phyloP scores from a whole-genome alignment of 1,140 invertebrate species.

The Orchesella cincta region DNA sequence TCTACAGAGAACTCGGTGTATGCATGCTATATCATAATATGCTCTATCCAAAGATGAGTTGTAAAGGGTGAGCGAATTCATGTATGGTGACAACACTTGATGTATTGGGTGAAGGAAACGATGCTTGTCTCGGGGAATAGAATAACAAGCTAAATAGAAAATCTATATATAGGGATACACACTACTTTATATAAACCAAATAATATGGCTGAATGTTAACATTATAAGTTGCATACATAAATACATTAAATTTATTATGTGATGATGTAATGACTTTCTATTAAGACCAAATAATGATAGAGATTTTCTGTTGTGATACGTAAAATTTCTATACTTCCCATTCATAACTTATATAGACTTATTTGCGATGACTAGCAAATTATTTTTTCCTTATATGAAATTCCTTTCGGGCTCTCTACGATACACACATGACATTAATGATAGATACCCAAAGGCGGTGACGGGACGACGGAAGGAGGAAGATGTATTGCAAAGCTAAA shows the following conservation, averaged over 20 bases:
- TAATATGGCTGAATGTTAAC: neutral
- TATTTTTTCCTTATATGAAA: neutral
- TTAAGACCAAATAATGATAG: neutral
- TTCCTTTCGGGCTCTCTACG: neutral
- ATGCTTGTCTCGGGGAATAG: neutral
- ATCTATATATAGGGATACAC: neutral
- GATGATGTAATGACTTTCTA: neutral
- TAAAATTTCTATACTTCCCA: neutral
- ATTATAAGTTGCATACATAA: neutral
- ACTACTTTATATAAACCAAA: neutral
- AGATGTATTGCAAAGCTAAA: neutral
- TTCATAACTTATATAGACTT: neutral
- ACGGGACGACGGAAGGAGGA: neutral
- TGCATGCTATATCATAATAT: too few relatives aligned
- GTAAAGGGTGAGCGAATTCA: neutral
- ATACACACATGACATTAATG: neutral
- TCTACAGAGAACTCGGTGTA: too few relatives aligned
- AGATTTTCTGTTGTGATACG: neutral
- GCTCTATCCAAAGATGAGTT: too few relatives aligned
- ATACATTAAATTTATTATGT: neutral
- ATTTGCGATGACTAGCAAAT: neutral
- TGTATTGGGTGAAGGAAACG: conserved; percentile 9
- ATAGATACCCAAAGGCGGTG: neutral
- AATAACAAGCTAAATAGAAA: neutral
- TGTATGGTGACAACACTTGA: neutral